Evolutionary conservation across 2,113 vertebrate species (phyloP), one percentile per base, ranked within the genome.

Genomic region (Nyctereutes procyonoides): DNA sequence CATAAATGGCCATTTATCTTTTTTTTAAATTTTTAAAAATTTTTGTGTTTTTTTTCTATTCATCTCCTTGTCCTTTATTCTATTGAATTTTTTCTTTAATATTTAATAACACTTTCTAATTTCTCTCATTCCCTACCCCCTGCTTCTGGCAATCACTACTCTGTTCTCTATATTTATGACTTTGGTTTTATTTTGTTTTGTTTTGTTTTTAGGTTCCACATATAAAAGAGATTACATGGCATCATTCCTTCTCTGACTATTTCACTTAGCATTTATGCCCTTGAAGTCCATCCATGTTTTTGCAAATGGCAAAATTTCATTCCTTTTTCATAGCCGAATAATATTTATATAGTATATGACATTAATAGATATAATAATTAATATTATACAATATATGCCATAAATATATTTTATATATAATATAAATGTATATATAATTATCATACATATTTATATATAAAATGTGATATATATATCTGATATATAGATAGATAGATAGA

Each of bases 41-140:
- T 43, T 43, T 43, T 43, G 43, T 92, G 85, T 82, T 58, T 9
- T 60, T 95, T 93, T 69, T n/a, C 28, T 95, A 19, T 96, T 94
- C 43, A 58, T 60, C 38, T 90, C 22, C 60, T 84, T 95, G 58
- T 5, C 32, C 19, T 82, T 51, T 83, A 83, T 83, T 32, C 77
- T 67, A 13, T 62, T 90, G 51, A 89, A 76, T 55, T 53, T 53
- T 76, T 79, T 53, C 48, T 53, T 79, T 53, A 53, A 20, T 79
- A 51, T 79, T 79, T 53, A 19, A 53, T 76, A 77, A 51, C 14
- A 16, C 48, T 53, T 77, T 79, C 28, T 19, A 28, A 79, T 53
- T 79, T 79, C 28, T 79, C 76, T 53, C 9, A 79, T 15, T 30
- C 9, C 28, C 76, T 9, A 32, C 48, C 28, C 48, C 26, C 48